Evolutionary conservation across 2,888 invertebrate species (phyloP), one percentile per base, ranked within the genome.

Genomic region (Camptogramma bilineatum): DNA sequence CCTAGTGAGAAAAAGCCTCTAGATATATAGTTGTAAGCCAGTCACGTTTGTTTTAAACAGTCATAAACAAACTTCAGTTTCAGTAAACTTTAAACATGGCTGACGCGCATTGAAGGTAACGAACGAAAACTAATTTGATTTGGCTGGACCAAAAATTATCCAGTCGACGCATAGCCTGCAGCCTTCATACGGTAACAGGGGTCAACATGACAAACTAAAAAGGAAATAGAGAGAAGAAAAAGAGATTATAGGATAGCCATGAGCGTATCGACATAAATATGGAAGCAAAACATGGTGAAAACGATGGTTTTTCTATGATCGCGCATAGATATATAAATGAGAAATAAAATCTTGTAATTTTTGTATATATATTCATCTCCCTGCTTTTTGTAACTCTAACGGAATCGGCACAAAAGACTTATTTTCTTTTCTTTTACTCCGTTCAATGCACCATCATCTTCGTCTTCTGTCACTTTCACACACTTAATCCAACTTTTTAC

Each of bases 61-160:
- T 8, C 10, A 39, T 7, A 31, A 51, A 46, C 52, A 54, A 58
- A 34, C 9, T 34, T 10, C 48, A 21, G 39, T 18, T 18, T 47
- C 3, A 17, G 39, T 46, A 13, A 51, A 54, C 31, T 52, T 2
- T 9, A 53, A 63, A 58, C 57, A 52, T 50, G 28, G 34, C 48
- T 28, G 53, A 53, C 50, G 53, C 54, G 42, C 50, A 5, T 44
- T 39, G 17, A n/a, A 28, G 19, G 21, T 55, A 64, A 64, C 64
- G 54, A 64, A 64, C 64, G 54, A 51, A 52, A 48, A 53, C 34
- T 51, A 52, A 64, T 52, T 64, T n/a, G 28, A 64, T 59, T 59
- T 52, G 54, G 18, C 52, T 54, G 59, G 51, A 44, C 51, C 50
- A 53, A 50, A 63, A 58, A 58, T 58, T 51, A 54, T 51, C 58